Evolutionary conservation across 2,797 vertebrate species (phyloP).

Genomic region (Spondyliosoma cantharus): DNA sequence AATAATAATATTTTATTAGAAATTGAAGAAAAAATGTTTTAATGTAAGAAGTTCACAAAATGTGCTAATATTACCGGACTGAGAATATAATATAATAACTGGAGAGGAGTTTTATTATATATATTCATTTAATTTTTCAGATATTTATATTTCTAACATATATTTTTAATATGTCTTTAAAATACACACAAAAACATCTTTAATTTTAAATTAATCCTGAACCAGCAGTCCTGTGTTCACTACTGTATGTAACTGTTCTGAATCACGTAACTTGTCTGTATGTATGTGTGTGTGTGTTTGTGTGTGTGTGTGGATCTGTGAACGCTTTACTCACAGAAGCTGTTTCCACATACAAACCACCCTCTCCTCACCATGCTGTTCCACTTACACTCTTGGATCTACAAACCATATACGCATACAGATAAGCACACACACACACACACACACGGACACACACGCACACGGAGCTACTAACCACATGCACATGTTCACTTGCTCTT

Average conservation of each 20-base stretch:
- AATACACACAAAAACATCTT: neutral
- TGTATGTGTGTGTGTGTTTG: slow-evolving; percentile 3
- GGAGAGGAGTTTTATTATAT: neutral
- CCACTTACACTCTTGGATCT: too few species aligned
- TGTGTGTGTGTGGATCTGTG: too few species aligned
- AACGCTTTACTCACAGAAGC: too few species aligned
- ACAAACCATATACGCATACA: slow-evolving; percentile 1
- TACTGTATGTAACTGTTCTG: neutral
- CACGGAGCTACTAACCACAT: slow-evolving; percentile 79
- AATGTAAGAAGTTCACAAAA: neutral
- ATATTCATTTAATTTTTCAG: neutral
- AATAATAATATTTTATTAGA: neutral
- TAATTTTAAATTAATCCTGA: neutral
- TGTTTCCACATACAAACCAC: too few species aligned
- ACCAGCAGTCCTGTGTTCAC: neutral
- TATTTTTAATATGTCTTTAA: neutral
- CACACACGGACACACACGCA: slow-evolving; percentile 18
- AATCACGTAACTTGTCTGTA: slow-evolving; percentile 1
- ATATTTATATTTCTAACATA: neutral
- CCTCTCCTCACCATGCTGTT: too few species aligned
- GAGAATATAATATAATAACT: neutral
- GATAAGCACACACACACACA: slow-evolving; percentile 10
- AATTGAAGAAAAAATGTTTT: neutral
- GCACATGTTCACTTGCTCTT: slow-evolving; percentile 86
- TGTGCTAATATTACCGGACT: neutral